phyloP scores from a whole-genome alignment of 2,113 vertebrate species.

The Psammodynastes pulverulentus region DNA sequence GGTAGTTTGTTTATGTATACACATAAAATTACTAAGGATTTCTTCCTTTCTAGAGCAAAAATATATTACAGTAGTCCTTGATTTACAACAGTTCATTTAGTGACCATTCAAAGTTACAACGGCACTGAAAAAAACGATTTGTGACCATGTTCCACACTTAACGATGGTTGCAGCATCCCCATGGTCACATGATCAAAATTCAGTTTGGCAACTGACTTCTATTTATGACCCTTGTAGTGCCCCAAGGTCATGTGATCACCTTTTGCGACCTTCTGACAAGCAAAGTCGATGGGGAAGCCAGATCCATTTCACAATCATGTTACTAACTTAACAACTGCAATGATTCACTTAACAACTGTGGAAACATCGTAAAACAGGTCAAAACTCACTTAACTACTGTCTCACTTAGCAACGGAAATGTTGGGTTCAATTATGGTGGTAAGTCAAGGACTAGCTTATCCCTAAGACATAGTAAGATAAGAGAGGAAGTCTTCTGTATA shows the following conservation, averaged over 20 bases:
- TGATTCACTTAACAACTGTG: neutral
- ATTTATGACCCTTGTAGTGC: neutral
- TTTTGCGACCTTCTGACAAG: neutral
- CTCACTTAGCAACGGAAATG: neutral
- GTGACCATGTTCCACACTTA: neutral
- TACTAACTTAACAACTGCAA: neutral
- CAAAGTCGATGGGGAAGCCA: neutral
- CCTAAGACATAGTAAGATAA: neutral
- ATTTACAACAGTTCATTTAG: neutral
- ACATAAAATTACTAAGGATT: neutral
- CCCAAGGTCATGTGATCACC: neutral
- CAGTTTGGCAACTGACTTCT: neutral
- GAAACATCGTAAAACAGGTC: neutral
- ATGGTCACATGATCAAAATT: neutral
- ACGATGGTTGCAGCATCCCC: neutral
- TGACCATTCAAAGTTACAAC: neutral
- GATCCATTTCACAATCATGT: neutral
- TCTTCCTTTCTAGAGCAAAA: neutral
- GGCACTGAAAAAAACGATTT: neutral
- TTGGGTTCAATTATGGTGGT: neutral
- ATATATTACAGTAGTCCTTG: neutral
- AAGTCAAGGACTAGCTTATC: neutral
- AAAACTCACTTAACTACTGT: neutral
- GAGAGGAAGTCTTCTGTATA: constrained; percentile 43
- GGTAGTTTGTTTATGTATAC: neutral